Conservation (phyloP, 2,113 vertebrate species). For the Hiodon tergisus region DNA sequence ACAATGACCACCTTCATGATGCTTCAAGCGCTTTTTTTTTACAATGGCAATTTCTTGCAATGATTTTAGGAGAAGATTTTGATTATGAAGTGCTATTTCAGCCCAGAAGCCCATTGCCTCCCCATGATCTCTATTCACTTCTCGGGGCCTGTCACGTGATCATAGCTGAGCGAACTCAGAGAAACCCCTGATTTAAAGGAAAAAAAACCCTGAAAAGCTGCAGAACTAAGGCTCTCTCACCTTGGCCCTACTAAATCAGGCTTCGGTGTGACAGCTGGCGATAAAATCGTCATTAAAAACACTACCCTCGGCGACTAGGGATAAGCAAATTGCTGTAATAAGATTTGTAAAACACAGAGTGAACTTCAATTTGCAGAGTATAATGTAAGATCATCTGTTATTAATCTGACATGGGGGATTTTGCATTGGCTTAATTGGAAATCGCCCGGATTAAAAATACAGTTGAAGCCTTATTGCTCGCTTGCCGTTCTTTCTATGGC, state of each 20-base stretch:
- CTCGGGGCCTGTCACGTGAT: background rate
- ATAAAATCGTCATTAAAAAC: conserved; percentile 41
- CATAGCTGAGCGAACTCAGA: background rate
- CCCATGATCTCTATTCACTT: background rate
- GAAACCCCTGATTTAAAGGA: background rate
- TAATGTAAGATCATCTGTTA: conserved; percentile 39
- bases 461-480: conserved; percentile 39
- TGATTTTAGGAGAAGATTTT: background rate
- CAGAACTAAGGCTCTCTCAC: too few species aligned
- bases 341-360: conserved; percentile 41
- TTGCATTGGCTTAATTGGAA: conserved; percentile 37
- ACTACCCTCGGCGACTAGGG: conserved; percentile 36
- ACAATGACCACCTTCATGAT: too few species aligned
- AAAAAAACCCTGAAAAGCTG: background rate
- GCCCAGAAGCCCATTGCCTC: background rate
- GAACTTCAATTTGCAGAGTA: conserved; percentile 40
- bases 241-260: background rate
- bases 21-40: too few species aligned
- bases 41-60: background rate
- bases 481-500: conserved; percentile 34
- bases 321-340: conserved; percentile 45
- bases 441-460: conserved; percentile 41
- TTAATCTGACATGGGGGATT: conserved; percentile 34
- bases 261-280: conserved; percentile 33
- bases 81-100: background rate